Evolutionary conservation across 2,113 vertebrate genomes (phyloP), one percentile per base, ranked within the genome.

Genomic region (Podilymbus podiceps): DNA sequence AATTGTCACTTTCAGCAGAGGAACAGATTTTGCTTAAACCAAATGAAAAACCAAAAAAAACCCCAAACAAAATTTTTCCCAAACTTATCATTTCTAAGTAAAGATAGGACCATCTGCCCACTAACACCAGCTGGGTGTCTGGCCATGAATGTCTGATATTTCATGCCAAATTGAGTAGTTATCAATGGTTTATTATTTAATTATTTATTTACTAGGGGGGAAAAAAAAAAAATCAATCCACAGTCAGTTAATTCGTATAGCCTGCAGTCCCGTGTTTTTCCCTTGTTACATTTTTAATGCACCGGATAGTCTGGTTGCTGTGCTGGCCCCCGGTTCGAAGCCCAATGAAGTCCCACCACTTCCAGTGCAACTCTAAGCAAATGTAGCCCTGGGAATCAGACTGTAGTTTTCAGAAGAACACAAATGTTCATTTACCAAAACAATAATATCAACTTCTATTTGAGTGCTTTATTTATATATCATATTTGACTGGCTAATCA

Each of bases 51-150:
- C 13, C 24, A 90, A 53, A 68, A 68, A 82, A 68, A 88, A 59
- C 62, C 76, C 13, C n/a, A 50, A 89, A 66, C 59, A 81, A 89
- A 84, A 30, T 55, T 95, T 96, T 88, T 1, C 90, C 90, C 85
- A 85, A 96, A 96, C 95, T 97, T 96, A 93, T 67, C 15, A 83
- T 90, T 83, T 85, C 92, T 93, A 96, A 95, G 86, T 92, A 95
- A 95, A 97, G 88, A 96, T 92, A 88, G 72, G 88, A 96, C 96
- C 95, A 97, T 97, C 95, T 96, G 96, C 93, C 95, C 92, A 96
- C 93, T 96, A 93, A 95, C 8, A 91, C 92, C 92, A 97, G 96
- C 96, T 96, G 95, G 93, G 79, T 96, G 92, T 95, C 96, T 96
- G 96, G 96, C 93, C 95, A 94, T 31, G 90, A 95, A 95, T 63